Evolutionary conservation across 2,113 vertebrate species (phyloP), one percentile per base, ranked within the genome.

Genomic region (Melanerpes formicivorus): DNA sequence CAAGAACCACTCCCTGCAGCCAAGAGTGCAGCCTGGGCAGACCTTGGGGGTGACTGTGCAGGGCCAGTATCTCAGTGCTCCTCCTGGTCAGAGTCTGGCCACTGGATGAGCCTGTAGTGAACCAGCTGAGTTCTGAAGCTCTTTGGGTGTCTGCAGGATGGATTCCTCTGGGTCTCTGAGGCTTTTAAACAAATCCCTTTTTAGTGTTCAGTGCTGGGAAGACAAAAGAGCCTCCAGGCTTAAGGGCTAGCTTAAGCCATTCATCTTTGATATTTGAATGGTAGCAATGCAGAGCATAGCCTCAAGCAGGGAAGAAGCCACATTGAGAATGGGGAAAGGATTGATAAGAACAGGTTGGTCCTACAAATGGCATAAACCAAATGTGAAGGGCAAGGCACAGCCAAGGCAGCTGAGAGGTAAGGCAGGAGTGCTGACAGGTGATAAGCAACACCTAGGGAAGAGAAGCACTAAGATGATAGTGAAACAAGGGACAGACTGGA

Each of bases 21-120:
- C 25, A 11, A 5, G 3, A 18, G 12, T 0, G 27, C 42, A 44
- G 66, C 32, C 1, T 4, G 0, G 77, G 9, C 26, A 27, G 73
- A 26, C 3, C 44, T 50, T 1, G 0, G 34, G n/a, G 11, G 27
- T 50, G 18, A 19, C 32, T 1, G 0, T 1, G 14, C 4, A 0
- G 22, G 8, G 14, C 12, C 1, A 0, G 14, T 2, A 25, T 32
- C 60, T 40, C 62, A 56, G 32, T 4, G 34, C 0, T 8, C 6
- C 1, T 23, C 2, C 26, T 6, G 8, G 7, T 3, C 69, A 46
- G 26, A 59, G 10, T n/a, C 12, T 15, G 5, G 10, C 22, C 73
- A n/a, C 84, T 78, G 50, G 60, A 30, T n/a, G 55, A 1, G 3
- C 7, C 65, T 42, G 34, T 67, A 81, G 32, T 32, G 46, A 54